Base-by-base conservation (phyloP, 37 sponge, comb jelly and placozoan species). In the Aphrocallistes beatrix region DNA sequence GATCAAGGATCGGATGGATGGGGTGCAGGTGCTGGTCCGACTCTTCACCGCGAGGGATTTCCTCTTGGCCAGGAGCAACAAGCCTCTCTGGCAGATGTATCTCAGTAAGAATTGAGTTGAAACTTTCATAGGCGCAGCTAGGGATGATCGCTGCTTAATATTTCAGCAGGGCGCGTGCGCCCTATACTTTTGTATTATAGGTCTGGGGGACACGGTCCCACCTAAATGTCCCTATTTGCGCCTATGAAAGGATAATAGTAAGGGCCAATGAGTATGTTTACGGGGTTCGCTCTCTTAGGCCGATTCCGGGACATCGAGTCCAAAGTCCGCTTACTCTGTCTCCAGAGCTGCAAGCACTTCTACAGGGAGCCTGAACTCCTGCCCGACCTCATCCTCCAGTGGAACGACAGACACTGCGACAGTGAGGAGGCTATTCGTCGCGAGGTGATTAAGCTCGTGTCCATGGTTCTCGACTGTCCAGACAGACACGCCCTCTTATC, bases 391-490 rank as follows among this genome's bases (percentile, higher is more conserved):
- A 60, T 60, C 34, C 28, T 25, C 28, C 75, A 60, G 3, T 60
- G 75, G 75, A 60, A 60, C n/a, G 75, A 60, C 25, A 60, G 75
- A 13, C 75, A 60, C 34, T 60, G 75, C n/a, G 75, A 60, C 34
- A 60, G 75, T 13, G 75, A 60, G 34, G 75, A 60, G n/a, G 17
- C 75, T 3, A 60, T 60, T 32, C 75, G 75, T 3, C 10, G 21
- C 6, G 75, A 60, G 34, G 75, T 60, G 10, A 60, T 60, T 25
- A 60, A 60, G 75, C 75, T 60, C 17, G 75, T 60, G 34, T 60
- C 75, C 75, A 60, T 60, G 75, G 75, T 60, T 13, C 75, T 60
- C 6, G 75, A 60, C 32, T 25, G 32, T 60, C 75, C 75, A 3
- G 75, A 60, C 3, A 60, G 75, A 13, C 3, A 60, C 34, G n/a